These are phyloP conservation scores for Gasteruption jaculator DNA, from an alignment of 2,888 invertebrate genomes.

Conservation along the genomic window DNA sequence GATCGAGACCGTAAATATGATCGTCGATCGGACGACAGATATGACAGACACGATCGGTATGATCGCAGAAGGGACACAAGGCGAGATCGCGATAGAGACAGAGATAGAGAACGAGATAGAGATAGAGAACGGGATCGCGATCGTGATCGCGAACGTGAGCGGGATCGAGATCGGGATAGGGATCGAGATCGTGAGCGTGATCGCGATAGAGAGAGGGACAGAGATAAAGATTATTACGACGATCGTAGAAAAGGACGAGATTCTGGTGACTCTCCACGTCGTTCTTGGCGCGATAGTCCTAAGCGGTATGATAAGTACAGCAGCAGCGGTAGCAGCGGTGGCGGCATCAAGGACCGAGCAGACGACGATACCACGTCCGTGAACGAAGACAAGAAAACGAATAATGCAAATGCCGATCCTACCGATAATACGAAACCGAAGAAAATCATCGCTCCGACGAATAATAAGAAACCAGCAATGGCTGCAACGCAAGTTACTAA, in stretches of 20 bases:
- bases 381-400: conserved; percentile 46
- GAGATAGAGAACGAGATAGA: conserved; percentile 24
- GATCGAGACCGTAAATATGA: conserved; percentile 37
- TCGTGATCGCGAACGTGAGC: conserved; percentile 20
- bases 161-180: conserved; percentile 30
- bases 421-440: conserved; percentile 39
- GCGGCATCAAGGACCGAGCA: conserved; percentile 32
- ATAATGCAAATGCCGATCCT: too few relatives aligned
- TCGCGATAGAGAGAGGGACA: conserved; percentile 25
- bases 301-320: conserved; percentile 41
- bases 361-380: conserved; percentile 39
- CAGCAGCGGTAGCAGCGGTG: conserved; percentile 18
- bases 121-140: conserved; percentile 23
- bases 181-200: conserved; percentile 31
- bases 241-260: conserved; percentile 41
- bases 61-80: conserved; percentile 39
- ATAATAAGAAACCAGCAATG: conserved; percentile 36
- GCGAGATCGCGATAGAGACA: conserved; percentile 31
- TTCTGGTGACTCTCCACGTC: conserved; percentile 42
- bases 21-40: too few relatives aligned
- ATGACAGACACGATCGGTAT: conserved; percentile 42
- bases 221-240: conserved; percentile 43
- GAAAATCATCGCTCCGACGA: conserved; percentile 24
- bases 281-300: conserved; percentile 44
- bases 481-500: conserved; percentile 46